Evolutionary conservation across 2,888 invertebrate species (phyloP).

Genomic region (Lycophotia porphyrea): DNA sequence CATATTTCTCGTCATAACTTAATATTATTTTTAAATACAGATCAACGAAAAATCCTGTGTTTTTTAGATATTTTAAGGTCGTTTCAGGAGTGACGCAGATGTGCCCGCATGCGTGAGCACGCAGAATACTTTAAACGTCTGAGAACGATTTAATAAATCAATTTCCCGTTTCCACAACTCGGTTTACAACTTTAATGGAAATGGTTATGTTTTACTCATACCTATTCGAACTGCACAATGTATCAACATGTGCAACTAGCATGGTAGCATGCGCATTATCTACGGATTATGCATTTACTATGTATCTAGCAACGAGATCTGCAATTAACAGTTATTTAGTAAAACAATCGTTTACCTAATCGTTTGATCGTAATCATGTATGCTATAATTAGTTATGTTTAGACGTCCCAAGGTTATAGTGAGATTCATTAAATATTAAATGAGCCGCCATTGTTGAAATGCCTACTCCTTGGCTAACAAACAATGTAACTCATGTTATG

Average conservation of each 20-base stretch:
- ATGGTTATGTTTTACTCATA: background rate
- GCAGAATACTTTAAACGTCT: background rate
- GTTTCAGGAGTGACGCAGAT: background rate
- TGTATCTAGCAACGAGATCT: constrained; percentile 29
- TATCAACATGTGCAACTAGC: constrained; percentile 10
- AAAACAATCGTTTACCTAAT: constrained; percentile 30
- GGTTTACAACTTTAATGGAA: background rate
- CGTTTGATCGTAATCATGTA: constrained; percentile 26
- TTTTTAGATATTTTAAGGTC: background rate
- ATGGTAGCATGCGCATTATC: constrained; percentile 7
- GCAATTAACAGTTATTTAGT: constrained; percentile 42
- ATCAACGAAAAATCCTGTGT: background rate
- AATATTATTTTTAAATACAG: background rate
- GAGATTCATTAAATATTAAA: constrained; percentile 43
- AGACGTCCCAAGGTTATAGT: constrained; percentile 43
- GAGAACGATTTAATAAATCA: background rate
- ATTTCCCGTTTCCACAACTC: background rate
- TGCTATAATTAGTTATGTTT: constrained; percentile 41
- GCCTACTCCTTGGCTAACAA: constrained; percentile 26
- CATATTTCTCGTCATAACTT: background rate
- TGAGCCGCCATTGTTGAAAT: constrained; percentile 43
- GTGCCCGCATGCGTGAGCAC: background rate
- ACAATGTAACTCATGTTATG: constrained; percentile 29
- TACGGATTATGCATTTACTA: constrained; percentile 17
- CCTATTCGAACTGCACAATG: background rate